Conservation (phyloP, 2,797 vertebrate genomes). For the Agapornis canus region DNA sequence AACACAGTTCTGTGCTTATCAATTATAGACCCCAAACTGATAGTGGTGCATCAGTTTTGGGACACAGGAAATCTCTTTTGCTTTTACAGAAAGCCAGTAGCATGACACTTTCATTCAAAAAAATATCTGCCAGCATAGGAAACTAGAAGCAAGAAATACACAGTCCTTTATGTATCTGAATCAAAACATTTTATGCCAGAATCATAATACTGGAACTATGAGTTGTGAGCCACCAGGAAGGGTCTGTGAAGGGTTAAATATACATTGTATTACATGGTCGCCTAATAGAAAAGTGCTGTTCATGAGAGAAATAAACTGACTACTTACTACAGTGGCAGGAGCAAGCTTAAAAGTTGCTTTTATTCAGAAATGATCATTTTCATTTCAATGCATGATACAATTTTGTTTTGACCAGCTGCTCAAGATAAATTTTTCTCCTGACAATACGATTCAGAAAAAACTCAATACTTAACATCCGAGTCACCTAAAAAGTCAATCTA, state of each 20-base stretch:
- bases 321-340: neutral
- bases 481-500: slow-evolving; percentile 54
- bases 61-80: neutral
- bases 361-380: slow-evolving; percentile 44
- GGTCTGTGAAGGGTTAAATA: slow-evolving; percentile 27
- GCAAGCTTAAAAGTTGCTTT: slow-evolving; percentile 47
- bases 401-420: slow-evolving; percentile 17
- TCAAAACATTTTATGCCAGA: neutral
- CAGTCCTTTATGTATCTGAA: neutral
- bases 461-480: slow-evolving; percentile 32
- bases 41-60: slow-evolving; percentile 3
- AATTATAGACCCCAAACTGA: neutral
- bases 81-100: neutral
- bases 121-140: neutral
- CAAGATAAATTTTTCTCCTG: slow-evolving; percentile 41
- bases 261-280: neutral
- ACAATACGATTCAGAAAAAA: slow-evolving; percentile 27
- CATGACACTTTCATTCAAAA: neutral
- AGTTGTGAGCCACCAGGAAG: neutral
- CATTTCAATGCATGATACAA: slow-evolving; percentile 25
- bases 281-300: slow-evolving; percentile 19
- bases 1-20: neutral
- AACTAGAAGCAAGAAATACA: neutral
- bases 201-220: neutral
- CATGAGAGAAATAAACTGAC: slow-evolving; percentile 31